phyloP scores from a whole-genome alignment of 2,888 invertebrate species.

The Athripsodes cinereus region DNA sequence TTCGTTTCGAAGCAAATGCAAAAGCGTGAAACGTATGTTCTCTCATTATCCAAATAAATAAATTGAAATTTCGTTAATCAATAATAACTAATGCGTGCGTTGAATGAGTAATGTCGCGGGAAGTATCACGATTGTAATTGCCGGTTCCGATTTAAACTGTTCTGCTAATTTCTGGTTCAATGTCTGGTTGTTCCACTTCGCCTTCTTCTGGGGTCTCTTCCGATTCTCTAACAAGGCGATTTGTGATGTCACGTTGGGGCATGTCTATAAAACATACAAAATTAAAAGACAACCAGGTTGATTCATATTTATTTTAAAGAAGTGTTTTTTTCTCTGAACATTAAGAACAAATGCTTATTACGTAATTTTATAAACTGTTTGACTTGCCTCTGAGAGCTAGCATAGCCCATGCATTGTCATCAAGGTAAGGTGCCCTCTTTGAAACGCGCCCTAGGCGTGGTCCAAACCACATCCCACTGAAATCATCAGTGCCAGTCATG shows the following conservation, averaged over 20 bases:
- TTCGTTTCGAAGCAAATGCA: no score
- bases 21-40: no score
- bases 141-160: slow-evolving; percentile 2
- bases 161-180: slow-evolving; percentile 9
- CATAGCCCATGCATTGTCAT: slow-evolving; percentile 30
- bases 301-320: no score
- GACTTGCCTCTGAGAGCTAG: slow-evolving; percentile 31
- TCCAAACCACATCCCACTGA: slow-evolving; percentile 61
- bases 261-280: slow-evolving; percentile 19
- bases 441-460: slow-evolving; percentile 55
- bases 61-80: no score
- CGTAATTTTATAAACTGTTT: neutral
- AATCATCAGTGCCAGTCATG: slow-evolving; percentile 32
- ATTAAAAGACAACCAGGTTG: no score
- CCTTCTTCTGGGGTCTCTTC: slow-evolving; percentile 30
- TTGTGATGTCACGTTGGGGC: slow-evolving; percentile 30
- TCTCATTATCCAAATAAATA: no score
- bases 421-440: slow-evolving; percentile 30
- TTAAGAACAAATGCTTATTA: neutral
- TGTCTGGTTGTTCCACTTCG: slow-evolving; percentile 16
- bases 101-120: no score
- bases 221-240: slow-evolving; percentile 35
- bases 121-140: no score
- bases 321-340: neutral
- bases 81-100: no score